Conservation (phyloP, 2,888 invertebrate genomes). For the Empis livida region DNA sequence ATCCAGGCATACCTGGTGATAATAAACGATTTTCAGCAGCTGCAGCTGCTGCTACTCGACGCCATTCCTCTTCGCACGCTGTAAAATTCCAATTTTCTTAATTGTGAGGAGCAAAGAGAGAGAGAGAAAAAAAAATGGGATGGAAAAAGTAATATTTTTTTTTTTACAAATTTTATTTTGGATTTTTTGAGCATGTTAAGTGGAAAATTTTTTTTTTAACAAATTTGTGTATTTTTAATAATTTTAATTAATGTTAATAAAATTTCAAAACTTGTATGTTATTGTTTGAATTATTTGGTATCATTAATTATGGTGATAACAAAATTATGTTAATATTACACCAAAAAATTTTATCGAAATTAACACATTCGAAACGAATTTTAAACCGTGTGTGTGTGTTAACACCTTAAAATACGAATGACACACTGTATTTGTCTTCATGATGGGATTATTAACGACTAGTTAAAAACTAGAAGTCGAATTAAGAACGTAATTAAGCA, state of each 20-base stretch:
- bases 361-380: no score
- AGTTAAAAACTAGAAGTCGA: no score
- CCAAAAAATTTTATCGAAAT: no score
- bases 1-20: constrained; percentile 43
- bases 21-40: constrained; percentile 69
- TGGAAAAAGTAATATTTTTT: neutral
- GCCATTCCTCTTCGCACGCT: constrained; percentile 80
- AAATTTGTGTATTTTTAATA: neutral
- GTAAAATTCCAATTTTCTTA: constrained; percentile 20
- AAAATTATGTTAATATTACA: no score
- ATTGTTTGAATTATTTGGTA: no score
- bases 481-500: no score
- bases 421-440: no score
- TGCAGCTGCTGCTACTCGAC: constrained; percentile 68
- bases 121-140: constrained; percentile 3
- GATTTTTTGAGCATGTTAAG: neutral
- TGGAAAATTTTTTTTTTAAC: no score
- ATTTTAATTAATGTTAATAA: neutral
- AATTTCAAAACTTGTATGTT: neutral
- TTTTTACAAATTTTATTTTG: neutral
- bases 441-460: no score
- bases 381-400: no score
- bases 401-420: no score
- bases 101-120: neutral
- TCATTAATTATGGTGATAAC: no score